Conservation (phyloP, 1,140 invertebrate species). For the Lucilia cuprina region DNA sequence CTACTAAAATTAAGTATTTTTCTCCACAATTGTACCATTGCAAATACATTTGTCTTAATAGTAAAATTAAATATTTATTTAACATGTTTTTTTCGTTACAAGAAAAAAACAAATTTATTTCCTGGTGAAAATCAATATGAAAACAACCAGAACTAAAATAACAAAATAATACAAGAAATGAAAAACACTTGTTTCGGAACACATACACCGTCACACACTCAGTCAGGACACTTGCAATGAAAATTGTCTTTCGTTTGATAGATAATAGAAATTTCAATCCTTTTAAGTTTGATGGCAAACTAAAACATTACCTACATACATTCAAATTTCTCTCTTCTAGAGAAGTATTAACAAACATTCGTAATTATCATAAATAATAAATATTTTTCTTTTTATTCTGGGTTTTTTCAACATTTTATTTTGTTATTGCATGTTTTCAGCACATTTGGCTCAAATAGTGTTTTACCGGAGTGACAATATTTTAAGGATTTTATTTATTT, state of each 20-base stretch:
- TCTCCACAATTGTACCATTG: too few species aligned
- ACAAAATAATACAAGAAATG: neutral
- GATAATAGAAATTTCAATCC: neutral
- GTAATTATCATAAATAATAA: constrained; percentile 5
- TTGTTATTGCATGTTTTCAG: constrained; percentile 29
- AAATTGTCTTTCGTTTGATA: neutral
- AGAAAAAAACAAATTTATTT: too few species aligned
- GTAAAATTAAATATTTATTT: too few species aligned
- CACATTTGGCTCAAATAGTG: constrained; percentile 24
- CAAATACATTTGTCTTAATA: too few species aligned
- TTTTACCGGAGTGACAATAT: constrained; percentile 28
- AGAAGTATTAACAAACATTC: neutral
- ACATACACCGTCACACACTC: neutral
- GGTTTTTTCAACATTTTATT: neutral
- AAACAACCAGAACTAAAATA: neutral
- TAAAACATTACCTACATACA: neutral
- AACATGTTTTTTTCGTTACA: too few species aligned
- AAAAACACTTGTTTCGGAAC: neutral
- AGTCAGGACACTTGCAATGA: neutral
- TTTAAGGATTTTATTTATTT: constrained; percentile 33
- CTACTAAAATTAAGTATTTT: too few species aligned
- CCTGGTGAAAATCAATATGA: too few species aligned
- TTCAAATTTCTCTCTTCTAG: neutral
- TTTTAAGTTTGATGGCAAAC: neutral
- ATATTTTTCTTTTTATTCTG: neutral